These are phyloP conservation scores for Neofelis nebulosa DNA, from an alignment of 2,113 vertebrate species.

Conservation along the genomic window DNA sequence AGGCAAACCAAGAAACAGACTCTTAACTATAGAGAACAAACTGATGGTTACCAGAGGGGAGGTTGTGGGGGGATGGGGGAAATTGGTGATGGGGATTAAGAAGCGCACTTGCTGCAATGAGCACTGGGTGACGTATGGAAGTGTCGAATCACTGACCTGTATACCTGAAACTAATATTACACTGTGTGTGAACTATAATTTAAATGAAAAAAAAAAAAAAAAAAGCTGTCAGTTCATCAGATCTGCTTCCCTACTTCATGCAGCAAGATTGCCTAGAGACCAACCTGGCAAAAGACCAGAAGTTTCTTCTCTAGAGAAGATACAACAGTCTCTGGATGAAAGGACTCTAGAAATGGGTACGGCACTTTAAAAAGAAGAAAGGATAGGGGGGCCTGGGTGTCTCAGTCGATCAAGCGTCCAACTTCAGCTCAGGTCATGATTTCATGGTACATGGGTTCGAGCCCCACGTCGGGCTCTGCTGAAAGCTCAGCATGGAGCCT, in stretches of 20 bases:
- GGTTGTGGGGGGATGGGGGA: background rate
- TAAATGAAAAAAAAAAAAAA: background rate
- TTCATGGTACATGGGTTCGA: too few species aligned
- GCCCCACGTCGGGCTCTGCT: too few species aligned
- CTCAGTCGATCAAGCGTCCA: too few species aligned
- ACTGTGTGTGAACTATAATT: background rate
- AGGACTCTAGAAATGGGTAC: background rate
- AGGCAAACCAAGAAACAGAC: background rate
- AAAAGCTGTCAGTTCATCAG: background rate
- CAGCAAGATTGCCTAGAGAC: background rate
- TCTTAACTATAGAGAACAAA: background rate
- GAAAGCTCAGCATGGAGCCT: too few species aligned
- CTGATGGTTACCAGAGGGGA: background rate
- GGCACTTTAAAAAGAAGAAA: background rate
- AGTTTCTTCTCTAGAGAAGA: background rate
- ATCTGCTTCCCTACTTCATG: background rate
- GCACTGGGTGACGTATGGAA: background rate
- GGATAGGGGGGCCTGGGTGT: too few species aligned
- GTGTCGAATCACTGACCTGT: background rate
- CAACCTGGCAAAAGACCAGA: background rate
- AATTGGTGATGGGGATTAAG: background rate
- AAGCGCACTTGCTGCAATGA: background rate
- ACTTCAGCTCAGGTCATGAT: too few species aligned
- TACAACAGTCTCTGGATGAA: background rate
- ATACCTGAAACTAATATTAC: background rate